A percentile compares a stretch with the other conserved stretches of the same genome.
Evolutionary conservation across 2,888 invertebrate genomes (phyloP).

Genomic region (Beris morrisii): DNA sequence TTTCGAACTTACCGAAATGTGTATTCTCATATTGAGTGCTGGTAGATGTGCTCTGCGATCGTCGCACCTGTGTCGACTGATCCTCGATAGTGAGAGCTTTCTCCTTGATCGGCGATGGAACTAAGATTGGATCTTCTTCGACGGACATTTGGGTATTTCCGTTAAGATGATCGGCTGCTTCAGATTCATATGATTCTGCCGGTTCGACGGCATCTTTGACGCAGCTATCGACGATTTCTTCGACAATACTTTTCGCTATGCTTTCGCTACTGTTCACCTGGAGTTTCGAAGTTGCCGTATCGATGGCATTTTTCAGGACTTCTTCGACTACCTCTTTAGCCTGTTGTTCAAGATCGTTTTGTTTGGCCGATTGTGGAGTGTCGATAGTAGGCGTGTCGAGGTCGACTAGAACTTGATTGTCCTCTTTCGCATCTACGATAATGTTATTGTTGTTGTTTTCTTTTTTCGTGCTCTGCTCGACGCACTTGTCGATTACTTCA

Average conservation of each 20-base stretch:
- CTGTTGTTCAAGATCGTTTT: constrained; percentile 44
- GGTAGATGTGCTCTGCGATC: constrained; percentile 77
- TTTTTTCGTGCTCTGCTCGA: constrained; percentile 38
- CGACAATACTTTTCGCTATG: constrained; percentile 39
- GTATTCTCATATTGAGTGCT: constrained; percentile 83
- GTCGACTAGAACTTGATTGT: constrained; percentile 1
- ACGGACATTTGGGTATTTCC: background rate
- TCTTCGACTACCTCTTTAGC: constrained; percentile 60
- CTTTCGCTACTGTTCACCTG: constrained; percentile 44
- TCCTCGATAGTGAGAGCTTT: background rate
- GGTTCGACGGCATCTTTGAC: constrained; percentile 10
- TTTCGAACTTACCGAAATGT: constrained; percentile 70
- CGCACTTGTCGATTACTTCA: constrained; percentile 50
- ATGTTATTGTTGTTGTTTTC: constrained; percentile 34
- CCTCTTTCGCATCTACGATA: constrained; percentile 1
- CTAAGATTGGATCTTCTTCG: background rate
- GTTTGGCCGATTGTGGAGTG: constrained; percentile 4
- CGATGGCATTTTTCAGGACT: constrained; percentile 58
- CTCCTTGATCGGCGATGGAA: background rate
- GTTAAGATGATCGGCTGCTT: background rate
- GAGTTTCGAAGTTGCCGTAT: constrained; percentile 57
- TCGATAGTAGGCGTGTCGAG: constrained; percentile 39
- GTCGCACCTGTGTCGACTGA: constrained; percentile 60
- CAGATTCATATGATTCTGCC: background rate
- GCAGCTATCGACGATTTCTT: constrained; percentile 41